These are phyloP conservation scores for Tragopan temminckii DNA, from an alignment of 2,797 vertebrate genomes.

Conservation along the genomic window DNA sequence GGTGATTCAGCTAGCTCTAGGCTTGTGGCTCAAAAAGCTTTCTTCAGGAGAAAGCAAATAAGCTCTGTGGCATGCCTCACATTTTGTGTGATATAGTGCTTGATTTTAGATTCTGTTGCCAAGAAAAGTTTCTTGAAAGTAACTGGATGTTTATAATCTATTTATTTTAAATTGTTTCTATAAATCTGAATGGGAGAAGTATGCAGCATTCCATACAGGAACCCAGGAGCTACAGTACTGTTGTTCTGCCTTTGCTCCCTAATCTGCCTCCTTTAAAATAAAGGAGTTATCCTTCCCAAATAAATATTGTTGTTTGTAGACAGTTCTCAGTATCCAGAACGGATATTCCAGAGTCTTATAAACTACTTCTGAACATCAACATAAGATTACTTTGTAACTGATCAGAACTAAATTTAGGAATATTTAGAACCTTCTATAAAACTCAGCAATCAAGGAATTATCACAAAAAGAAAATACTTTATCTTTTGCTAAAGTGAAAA, in stretches of 20 bases:
- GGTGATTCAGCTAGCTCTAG: not conserved
- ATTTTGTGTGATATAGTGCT: conserved; percentile 20
- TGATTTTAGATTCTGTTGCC: conserved; percentile 42
- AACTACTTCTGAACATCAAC: not conserved
- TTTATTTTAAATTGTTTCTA: conserved; percentile 39
- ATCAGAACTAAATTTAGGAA: not conserved
- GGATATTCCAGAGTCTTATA: not conserved
- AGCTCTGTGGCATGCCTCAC: not conserved
- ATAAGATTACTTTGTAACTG: not conserved
- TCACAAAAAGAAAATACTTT: not conserved
- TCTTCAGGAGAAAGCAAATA: conserved; percentile 23
- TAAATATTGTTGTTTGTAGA: not conserved
- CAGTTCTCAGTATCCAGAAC: not conserved
- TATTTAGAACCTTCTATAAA: not conserved
- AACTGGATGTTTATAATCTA: conserved; percentile 1
- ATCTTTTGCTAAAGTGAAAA: not conserved
- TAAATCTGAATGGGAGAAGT: not conserved
- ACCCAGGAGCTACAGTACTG: not conserved
- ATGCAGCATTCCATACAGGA: not conserved
- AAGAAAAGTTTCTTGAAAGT: conserved; percentile 57
- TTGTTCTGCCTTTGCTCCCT: not conserved
- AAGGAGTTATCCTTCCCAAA: not conserved
- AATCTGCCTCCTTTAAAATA: conserved; percentile 7
- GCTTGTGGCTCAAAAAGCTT: not conserved
- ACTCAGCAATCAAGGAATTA: not conserved